Conservation (phyloP, 2,797 vertebrate genomes). For the Cryptoprocta ferox region DNA sequence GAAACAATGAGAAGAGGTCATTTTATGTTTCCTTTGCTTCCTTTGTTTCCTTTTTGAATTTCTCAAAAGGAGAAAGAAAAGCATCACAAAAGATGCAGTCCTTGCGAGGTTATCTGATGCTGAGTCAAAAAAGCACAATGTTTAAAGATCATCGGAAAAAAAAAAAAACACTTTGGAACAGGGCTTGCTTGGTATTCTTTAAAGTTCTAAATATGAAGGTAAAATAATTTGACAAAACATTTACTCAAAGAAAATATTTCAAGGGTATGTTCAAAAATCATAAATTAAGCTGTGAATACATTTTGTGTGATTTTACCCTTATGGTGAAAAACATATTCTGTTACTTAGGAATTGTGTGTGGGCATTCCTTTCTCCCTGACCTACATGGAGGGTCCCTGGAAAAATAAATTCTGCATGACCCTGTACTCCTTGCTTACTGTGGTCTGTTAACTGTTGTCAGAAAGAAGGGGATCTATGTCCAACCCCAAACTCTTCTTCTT, state of each 20-base stretch:
- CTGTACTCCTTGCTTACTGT: neutral
- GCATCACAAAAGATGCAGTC: conserved; percentile 32
- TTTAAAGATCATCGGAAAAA: conserved; percentile 24
- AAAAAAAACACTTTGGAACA: neutral
- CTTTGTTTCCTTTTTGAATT: conserved; percentile 39
- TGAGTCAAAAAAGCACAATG: conserved; percentile 42
- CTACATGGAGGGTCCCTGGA: neutral
- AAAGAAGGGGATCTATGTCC: neutral
- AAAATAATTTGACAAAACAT: conserved; percentile 48
- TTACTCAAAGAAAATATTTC: conserved; percentile 49
- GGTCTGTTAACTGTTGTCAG: neutral
- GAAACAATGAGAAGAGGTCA: neutral
- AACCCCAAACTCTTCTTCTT: neutral
- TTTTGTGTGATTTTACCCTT: neutral
- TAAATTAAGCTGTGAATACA: conserved; percentile 4
- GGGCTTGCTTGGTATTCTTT: neutral
- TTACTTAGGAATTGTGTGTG: neutral
- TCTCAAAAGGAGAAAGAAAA: conserved; percentile 11
- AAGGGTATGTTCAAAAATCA: conserved; percentile 43
- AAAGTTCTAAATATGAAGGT: conserved; percentile 30
- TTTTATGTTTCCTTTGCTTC: conserved; percentile 13
- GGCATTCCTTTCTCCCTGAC: neutral
- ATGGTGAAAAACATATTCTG: neutral
- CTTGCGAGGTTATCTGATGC: conserved; percentile 7
- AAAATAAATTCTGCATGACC: neutral